Conservation (phyloP, 1,140 invertebrate genomes). For the Tetramorium parvispinum region DNA sequence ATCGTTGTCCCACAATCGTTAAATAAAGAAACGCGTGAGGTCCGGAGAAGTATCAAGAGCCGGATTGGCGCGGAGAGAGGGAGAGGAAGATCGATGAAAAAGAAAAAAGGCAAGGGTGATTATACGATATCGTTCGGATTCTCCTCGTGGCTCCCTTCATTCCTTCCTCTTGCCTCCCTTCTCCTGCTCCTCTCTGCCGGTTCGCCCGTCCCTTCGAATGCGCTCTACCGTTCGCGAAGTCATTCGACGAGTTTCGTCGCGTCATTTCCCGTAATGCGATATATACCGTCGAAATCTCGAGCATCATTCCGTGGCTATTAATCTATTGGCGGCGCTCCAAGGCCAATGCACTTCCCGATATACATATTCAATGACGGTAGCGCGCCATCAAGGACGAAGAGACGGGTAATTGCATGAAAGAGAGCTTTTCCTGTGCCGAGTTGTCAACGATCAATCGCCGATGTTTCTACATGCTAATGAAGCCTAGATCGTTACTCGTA, state of each 20-base stretch:
- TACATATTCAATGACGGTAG: slow-evolving; percentile 80
- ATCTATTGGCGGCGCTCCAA: slow-evolving; percentile 84
- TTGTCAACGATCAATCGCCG: slow-evolving; percentile 47
- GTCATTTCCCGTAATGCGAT: slow-evolving; percentile 83
- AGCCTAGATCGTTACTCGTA: background rate
- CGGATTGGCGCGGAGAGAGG: background rate
- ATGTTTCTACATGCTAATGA: background rate
- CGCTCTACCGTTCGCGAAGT: slow-evolving; percentile 70
- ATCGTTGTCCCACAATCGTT: slow-evolving; percentile 46
- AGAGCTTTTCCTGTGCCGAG: slow-evolving; percentile 56
- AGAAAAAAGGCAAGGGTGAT: slow-evolving; percentile 65
- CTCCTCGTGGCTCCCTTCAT: background rate
- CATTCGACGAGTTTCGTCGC: slow-evolving; percentile 76
- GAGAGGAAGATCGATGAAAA: slow-evolving; percentile 23
- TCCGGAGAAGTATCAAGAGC: slow-evolving; percentile 17
- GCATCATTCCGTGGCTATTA: slow-evolving; percentile 84
- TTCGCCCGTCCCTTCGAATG: slow-evolving; percentile 49
- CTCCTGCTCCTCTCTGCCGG: background rate
- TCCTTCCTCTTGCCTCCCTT: background rate
- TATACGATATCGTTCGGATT: slow-evolving; percentile 65
- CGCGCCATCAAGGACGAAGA: slow-evolving; percentile 50
- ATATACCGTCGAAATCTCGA: slow-evolving; percentile 80
- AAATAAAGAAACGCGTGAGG: slow-evolving; percentile 55
- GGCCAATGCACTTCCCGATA: slow-evolving; percentile 82
- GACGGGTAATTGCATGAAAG: slow-evolving; percentile 63